Percentiles rank a stretch among this genome's conserved stretches.
phyloP scores from a whole-genome alignment of 2,113 vertebrate genomes.

The Sapayoa aenigma region DNA sequence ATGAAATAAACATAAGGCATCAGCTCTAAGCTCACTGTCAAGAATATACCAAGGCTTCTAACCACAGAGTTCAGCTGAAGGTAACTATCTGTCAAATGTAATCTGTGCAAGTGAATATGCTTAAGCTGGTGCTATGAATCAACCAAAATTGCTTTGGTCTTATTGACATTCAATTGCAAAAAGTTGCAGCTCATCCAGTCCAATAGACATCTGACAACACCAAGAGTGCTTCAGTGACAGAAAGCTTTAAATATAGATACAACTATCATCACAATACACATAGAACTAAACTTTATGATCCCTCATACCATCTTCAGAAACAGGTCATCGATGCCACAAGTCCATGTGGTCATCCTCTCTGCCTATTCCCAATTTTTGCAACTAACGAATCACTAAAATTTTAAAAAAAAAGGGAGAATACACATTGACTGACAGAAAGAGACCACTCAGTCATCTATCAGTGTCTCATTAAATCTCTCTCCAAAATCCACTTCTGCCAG shows the following conservation, averaged over 20 bases:
- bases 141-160: conserved; percentile 84
- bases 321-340: conserved; percentile 35
- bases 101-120: conserved; percentile 80
- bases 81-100: conserved; percentile 83
- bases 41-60: conserved; percentile 73
- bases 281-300: conserved; percentile 69
- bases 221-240: conserved; percentile 72
- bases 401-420: neutral
- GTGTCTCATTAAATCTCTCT: neutral
- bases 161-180: conserved; percentile 81
- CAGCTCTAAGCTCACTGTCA: conserved; percentile 80
- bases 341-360: neutral
- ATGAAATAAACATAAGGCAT: conserved; percentile 86
- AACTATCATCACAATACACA: conserved; percentile 73
- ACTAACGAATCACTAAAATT: conserved; percentile 54
- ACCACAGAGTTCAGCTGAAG: conserved; percentile 82
- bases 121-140: conserved; percentile 80
- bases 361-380: neutral
- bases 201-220: conserved; percentile 79
- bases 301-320: conserved; percentile 47
- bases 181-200: conserved; percentile 76
- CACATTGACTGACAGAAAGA: conserved; percentile 47
- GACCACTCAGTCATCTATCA: neutral
- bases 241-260: conserved; percentile 79
- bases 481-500: neutral